Evolutionary conservation across 2,888 invertebrate genomes (phyloP), one percentile per base, ranked within the genome.

Genomic region (Eupithecia inturbata): DNA sequence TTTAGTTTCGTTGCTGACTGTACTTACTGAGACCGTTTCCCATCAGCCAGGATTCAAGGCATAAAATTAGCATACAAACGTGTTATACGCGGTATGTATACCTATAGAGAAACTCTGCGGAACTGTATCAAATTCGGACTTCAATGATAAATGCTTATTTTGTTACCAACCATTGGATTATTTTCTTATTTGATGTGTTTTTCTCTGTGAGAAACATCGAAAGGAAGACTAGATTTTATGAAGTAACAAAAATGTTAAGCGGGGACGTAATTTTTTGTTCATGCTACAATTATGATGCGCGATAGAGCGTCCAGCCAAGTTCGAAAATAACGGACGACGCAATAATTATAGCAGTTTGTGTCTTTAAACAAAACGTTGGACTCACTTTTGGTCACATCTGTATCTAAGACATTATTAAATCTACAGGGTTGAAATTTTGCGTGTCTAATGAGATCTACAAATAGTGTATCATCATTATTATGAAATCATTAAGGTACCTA

Each of bases 21-120:
- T 90, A 89, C 82, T 73, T 76, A 82, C 87, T 82, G 85, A 85
- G 89, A 86, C 88, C 89, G 86, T 87, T 91, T 90, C 92, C 91
- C 91, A 90, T 92, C 90, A 89, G 87, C 82, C 79, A 84, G 90
- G 91, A 91, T 92, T 93, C 90, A 76, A 87, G 86, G 88, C 88
- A 90, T 92, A 88, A 90, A 90, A 93, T 93, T 93, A 90, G 86
- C 93, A 93, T 93, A 91, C 87, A 92, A 92, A 92, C 91, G 89
- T 89, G 88, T 89, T 91, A 88, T 89, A 84, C 88, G 85, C 85
- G 86, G 87, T 89, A 89, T 90, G n/a, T n/a, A n/a, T n/a, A n/a
- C n/a, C n/a, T 90, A 87, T 84, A 78, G 84, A 79, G 84, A 85
- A 87, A 87, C 88, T 88, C 86, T 85, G 89, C 84, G 81, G 82